These are phyloP conservation scores for Clarias laeviceps DNA, from an alignment of 2,797 vertebrate genomes.

Conservation along the genomic window DNA sequence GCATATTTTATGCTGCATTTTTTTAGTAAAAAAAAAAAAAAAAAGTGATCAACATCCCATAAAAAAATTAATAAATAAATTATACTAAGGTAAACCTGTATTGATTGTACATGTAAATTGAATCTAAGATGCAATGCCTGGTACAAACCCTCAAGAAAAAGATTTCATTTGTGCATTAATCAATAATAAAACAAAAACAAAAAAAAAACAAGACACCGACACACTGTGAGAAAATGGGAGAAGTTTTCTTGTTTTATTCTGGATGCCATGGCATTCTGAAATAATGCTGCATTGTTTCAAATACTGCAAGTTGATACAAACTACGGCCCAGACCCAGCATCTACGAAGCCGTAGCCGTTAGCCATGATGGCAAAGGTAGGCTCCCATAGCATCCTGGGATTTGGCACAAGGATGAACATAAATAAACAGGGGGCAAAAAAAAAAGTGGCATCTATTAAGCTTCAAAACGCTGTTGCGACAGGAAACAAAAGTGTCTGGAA, in stretches of 20 bases:
- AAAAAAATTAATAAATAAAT: background rate
- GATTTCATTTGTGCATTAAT: background rate
- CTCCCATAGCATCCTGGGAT: conserved; percentile 58
- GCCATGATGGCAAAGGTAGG: conserved; percentile 45
- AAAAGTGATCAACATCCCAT: background rate
- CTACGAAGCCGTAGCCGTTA: conserved; percentile 51
- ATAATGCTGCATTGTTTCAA: conserved; percentile 63
- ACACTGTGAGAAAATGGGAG: conserved; percentile 32
- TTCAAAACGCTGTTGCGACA: too few species aligned
- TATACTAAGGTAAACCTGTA: background rate
- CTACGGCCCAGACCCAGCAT: conserved; percentile 59
- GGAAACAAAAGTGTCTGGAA: background rate
- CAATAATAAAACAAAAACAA: background rate
- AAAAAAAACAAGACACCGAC: background rate
- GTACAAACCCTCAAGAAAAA: background rate
- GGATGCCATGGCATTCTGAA: conserved; percentile 61
- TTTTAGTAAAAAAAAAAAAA: background rate
- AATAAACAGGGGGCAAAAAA: conserved; percentile 26
- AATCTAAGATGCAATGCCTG: background rate
- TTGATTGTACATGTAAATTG: background rate
- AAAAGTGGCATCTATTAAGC: background rate
- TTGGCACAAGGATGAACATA: conserved; percentile 62
- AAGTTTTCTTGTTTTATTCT: conserved; percentile 69
- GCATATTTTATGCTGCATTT: background rate
- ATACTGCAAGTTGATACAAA: conserved; percentile 64